Percentiles rank a stretch among this genome's conserved stretches.
Evolutionary conservation across 2,113 vertebrate genomes (phyloP).

Genomic region (Perca fluviatilis): DNA sequence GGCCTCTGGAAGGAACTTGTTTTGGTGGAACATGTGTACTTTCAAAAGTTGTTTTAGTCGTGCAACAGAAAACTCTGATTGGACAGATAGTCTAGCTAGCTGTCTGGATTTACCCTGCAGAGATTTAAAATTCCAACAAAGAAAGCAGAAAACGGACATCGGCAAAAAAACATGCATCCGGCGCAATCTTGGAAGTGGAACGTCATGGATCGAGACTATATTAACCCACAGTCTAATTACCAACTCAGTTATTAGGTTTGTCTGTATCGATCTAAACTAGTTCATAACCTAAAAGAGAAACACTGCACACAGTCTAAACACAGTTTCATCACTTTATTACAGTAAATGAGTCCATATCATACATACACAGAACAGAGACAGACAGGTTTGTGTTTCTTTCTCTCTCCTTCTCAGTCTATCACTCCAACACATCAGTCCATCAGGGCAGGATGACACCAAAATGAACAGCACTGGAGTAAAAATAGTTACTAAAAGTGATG

Average conservation of each 20-base stretch:
- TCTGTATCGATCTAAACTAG: background rate
- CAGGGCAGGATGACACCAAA: background rate
- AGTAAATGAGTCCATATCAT: slow-evolving; percentile 81
- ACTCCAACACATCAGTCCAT: background rate
- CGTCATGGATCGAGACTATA: too few relatives aligned
- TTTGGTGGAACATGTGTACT: too few relatives aligned
- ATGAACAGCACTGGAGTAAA: background rate
- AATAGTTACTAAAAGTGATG: slow-evolving; percentile 11
- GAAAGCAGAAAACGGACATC: too few relatives aligned
- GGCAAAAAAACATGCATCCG: too few relatives aligned
- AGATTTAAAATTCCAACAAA: too few relatives aligned
- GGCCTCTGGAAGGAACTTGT: too few relatives aligned
- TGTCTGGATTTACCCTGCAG: too few relatives aligned
- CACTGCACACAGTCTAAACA: slow-evolving; percentile 26
- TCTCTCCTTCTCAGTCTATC: slow-evolving; percentile 51
- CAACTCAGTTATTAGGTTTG: background rate
- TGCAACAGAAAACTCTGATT: too few relatives aligned
- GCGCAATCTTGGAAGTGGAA: too few relatives aligned
- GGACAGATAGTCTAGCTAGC: too few relatives aligned
- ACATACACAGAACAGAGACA: slow-evolving; percentile 75
- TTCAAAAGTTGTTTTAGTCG: too few relatives aligned
- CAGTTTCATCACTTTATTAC: slow-evolving; percentile 86
- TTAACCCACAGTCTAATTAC: too few relatives aligned
- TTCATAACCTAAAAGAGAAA: background rate
- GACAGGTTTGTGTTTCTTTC: slow-evolving; percentile 61